phyloP scores from a whole-genome alignment of 2,888 invertebrate genomes.

The Tanypteryx hageni region DNA sequence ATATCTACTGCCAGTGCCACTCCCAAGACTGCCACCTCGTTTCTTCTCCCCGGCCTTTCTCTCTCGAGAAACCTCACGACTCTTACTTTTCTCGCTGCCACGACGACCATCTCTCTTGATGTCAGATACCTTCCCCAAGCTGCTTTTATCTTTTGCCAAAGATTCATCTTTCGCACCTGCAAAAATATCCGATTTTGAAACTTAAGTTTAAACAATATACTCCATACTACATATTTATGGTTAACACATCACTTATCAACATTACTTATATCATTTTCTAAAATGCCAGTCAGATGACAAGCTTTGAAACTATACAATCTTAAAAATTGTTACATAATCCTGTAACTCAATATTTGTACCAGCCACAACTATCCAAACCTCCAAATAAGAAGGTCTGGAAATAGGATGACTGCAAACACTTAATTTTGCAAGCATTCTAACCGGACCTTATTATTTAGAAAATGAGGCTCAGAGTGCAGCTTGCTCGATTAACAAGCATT shows the following conservation, averaged over 20 bases:
- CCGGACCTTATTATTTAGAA: background rate
- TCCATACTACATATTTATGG: background rate
- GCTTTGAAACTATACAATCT: too few relatives aligned
- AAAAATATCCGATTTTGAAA: background rate
- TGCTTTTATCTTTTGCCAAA: background rate
- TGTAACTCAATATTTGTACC: background rate
- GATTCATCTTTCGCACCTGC: slow-evolving; percentile 23
- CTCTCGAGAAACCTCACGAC: slow-evolving; percentile 71
- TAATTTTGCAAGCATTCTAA: background rate
- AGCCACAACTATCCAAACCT: background rate
- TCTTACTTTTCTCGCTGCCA: slow-evolving; percentile 46
- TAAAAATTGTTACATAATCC: too few relatives aligned
- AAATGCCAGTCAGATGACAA: too few relatives aligned
- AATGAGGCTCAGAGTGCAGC: background rate
- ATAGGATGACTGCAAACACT: slow-evolving; percentile 5
- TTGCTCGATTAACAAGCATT: background rate
- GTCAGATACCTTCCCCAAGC: background rate
- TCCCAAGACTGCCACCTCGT: slow-evolving; percentile 65
- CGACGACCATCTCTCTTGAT: slow-evolving; percentile 27
- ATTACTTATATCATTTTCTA: too few relatives aligned
- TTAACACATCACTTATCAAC: background rate
- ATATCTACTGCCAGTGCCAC: slow-evolving; percentile 66
- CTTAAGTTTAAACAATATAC: background rate
- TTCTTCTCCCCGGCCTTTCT: slow-evolving; percentile 68
- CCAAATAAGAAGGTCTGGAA: background rate